Evolutionary conservation across 92 coral and sea anemone species (phyloP), one percentile per base, ranked within the genome.

Genomic region (Epizoanthus fatuus): DNA sequence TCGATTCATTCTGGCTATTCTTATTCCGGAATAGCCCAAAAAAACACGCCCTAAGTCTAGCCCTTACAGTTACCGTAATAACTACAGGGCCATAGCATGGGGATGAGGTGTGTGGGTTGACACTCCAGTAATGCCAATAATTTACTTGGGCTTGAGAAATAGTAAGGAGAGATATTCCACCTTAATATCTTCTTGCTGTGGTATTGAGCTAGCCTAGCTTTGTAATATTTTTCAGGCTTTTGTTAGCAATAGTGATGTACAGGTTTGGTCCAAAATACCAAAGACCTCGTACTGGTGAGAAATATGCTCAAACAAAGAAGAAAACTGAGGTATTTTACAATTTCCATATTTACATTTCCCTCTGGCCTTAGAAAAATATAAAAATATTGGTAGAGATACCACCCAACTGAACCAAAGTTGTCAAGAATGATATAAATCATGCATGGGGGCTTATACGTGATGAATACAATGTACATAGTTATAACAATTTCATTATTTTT

Each of bases 211-310:
- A 22, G 25, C 25, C 44, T 40, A 40, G 44, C 44, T 40, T 40
- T 40, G 44, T 40, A 40, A 3, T 5, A 8, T 57, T 57, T 8
- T 57, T 57, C n/a, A 57, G n/a, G 14, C 4, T 4, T 13, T 57
- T 0, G 4, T 14, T 22, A 59, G 14, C n/a, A 60, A 2, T 60
- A 60, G 66, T 60, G 66, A 60, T 60, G 66, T 60, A 60, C 29
- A 14, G 19, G 66, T 60, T 60, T 60, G 66, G 66, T 60, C 66
- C 66, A 60, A 60, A 60, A n/a, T 25, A 60, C 66, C 19, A 60
- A 60, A 60, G 66, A 60, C 32, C 66, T 60, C 29, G 66, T 60
- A 2, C 66, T 60, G 25, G 66, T 58, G 63, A 58, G 66, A n/a
- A 60, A 60, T 60, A 60, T 60, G 66, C 32, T 60, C 66, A 60